Conservation (phyloP, 2,113 vertebrate genomes). For the Hystrix cristata region DNA sequence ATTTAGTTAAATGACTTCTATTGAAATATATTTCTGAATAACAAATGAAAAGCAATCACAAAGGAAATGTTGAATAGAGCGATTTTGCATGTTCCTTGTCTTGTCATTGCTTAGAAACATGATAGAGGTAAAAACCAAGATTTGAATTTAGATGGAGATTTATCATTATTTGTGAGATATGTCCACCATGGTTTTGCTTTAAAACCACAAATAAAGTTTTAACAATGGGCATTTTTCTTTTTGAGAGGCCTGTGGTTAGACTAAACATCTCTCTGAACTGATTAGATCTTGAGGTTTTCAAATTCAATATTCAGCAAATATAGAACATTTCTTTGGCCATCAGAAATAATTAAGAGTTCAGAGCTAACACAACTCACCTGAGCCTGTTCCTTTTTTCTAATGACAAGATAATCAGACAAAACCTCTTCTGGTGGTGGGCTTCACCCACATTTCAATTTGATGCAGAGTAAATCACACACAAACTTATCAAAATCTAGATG, state of each 20-base stretch:
- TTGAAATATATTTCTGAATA: conserved; percentile 53
- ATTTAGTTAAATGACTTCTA: conserved; percentile 53
- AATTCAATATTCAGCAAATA: conserved; percentile 59
- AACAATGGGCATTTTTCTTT: conserved; percentile 79
- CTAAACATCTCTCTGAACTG: conserved; percentile 63
- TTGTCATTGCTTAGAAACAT: conserved; percentile 43
- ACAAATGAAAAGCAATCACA: conserved; percentile 48
- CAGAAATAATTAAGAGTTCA: conserved; percentile 68
- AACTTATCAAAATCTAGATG: conserved; percentile 61
- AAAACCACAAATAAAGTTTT: conserved; percentile 84
- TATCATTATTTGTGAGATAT: conserved; percentile 78
- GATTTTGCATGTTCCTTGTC: conserved; percentile 45
- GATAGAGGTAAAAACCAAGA: conserved; percentile 64
- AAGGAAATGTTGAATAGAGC: conserved; percentile 27
- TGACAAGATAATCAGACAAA: conserved; percentile 13
- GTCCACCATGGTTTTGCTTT: conserved; percentile 80
- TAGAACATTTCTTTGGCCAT: conserved; percentile 57
- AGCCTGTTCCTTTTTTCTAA: background rate
- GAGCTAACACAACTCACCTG: conserved; percentile 22
- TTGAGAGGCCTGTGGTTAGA: conserved; percentile 79
- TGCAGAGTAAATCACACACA: conserved; percentile 18
- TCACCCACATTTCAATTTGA: background rate
- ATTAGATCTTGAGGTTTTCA: conserved; percentile 79
- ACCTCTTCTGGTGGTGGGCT: background rate
- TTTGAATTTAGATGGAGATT: conserved; percentile 70